These are phyloP conservation scores for Euwallacea fornicatus DNA, from an alignment of 1,140 invertebrate species.

Conservation along the genomic window DNA sequence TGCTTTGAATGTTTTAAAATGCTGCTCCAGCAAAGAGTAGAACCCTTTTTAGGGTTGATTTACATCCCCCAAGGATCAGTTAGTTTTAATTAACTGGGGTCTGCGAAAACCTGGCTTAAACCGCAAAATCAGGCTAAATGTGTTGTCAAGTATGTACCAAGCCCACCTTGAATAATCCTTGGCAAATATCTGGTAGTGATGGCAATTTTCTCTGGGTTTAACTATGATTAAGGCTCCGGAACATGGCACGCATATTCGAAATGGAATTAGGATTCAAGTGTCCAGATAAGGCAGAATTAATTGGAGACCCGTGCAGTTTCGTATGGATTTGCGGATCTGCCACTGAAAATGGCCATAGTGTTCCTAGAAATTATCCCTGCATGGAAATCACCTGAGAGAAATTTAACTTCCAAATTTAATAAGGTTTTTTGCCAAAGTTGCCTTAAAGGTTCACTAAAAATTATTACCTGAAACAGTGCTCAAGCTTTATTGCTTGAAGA, in stretches of 20 bases:
- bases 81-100: not conserved
- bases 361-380: not conserved
- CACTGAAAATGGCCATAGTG: not conserved
- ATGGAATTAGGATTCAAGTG: constrained; percentile 5
- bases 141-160: not conserved
- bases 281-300: constrained; percentile 5
- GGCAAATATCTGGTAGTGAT: not conserved
- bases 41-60: constrained; percentile 7
- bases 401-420: not conserved
- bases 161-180: constrained; percentile 3
- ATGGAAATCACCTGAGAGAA: not conserved
- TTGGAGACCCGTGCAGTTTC: not conserved
- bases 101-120: not conserved
- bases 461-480: not conserved
- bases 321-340: not conserved
- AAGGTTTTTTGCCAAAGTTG: not conserved
- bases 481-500: not conserved
- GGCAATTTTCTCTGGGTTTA: not conserved
- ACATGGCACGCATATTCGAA: not conserved
- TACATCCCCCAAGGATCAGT: not conserved
- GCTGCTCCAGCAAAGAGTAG: not conserved
- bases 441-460: not conserved
- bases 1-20: constrained; percentile 16
- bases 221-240: not conserved
- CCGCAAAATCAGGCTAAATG: not conserved